These are phyloP conservation scores for Marasmarcha lunaedactyla DNA, from an alignment of 2,888 invertebrate species.

Conservation along the genomic window DNA sequence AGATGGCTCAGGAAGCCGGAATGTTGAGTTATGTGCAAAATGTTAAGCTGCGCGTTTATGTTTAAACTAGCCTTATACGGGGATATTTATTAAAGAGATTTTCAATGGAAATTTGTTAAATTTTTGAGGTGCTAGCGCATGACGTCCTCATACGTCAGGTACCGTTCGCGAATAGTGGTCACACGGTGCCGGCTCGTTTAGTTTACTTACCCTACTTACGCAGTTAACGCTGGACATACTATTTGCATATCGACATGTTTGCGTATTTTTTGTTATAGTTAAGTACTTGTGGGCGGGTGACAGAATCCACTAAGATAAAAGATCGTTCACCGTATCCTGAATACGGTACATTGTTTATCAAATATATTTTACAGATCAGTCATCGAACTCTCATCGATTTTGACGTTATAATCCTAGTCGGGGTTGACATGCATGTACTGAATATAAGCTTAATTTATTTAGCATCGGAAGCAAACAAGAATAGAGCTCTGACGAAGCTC, in stretches of 20 bases:
- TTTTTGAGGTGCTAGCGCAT: not conserved
- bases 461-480: slow-evolving; percentile 5
- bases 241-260: slow-evolving; percentile 30
- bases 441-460: not conserved
- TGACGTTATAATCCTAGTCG: no score
- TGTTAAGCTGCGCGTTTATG: no score
- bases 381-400: not conserved
- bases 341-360: slow-evolving; percentile 1
- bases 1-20: no score
- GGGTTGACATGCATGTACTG: not conserved
- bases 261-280: slow-evolving; percentile 38
- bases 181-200: slow-evolving; percentile 19
- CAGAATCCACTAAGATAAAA: slow-evolving; percentile 18
- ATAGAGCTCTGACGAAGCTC: not conserved
- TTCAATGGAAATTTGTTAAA: no score
- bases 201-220: slow-evolving; percentile 26
- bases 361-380: slow-evolving; percentile 5
- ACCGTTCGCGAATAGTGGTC: slow-evolving; percentile 30
- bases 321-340: slow-evolving; percentile 13
- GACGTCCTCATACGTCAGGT: slow-evolving; percentile 17
- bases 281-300: slow-evolving; percentile 21
- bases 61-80: no score
- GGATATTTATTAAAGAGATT: no score
- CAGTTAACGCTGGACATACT: slow-evolving; percentile 25
- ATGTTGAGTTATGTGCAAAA: no score